Conservation (phyloP, 2,797 vertebrate species). For the Tapera naevia region DNA sequence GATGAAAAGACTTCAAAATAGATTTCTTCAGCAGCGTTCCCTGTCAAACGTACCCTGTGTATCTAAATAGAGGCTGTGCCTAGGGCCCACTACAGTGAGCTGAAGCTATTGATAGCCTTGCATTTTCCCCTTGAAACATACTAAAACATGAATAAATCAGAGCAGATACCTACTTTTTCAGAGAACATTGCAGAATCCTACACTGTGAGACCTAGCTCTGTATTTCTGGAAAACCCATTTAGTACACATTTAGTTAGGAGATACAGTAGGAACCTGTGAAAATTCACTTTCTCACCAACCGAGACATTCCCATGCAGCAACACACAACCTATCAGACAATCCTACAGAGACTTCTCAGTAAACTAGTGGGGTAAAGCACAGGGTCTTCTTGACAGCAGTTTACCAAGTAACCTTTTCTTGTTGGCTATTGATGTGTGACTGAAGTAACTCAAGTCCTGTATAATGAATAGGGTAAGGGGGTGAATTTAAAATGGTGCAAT, state of each 20-base stretch:
- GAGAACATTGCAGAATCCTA: neutral
- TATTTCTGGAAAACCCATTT: slow-evolving; percentile 12
- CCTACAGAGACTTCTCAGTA: neutral
- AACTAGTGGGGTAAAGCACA: neutral
- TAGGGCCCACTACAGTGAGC: neutral
- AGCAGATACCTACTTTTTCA: neutral
- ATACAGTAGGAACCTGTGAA: slow-evolving; percentile 32
- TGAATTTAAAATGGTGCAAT: neutral
- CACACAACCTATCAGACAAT: neutral
- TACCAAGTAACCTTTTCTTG: neutral
- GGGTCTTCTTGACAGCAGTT: neutral
- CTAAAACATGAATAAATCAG: neutral
- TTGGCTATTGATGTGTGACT: neutral
- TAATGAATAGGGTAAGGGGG: neutral
- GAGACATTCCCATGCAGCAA: neutral
- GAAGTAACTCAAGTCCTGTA: neutral
- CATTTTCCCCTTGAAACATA: neutral
- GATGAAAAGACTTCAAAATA: slow-evolving; percentile 24
- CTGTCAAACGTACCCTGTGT: neutral
- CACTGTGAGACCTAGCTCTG: neutral
- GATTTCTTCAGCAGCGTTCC: slow-evolving; percentile 3
- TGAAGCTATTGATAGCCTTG: neutral
- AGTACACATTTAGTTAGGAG: neutral
- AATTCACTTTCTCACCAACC: neutral
- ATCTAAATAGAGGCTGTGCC: neutral